Evolutionary conservation across 2,888 invertebrate genomes (phyloP).

Genomic region (Meloe dianella): DNA sequence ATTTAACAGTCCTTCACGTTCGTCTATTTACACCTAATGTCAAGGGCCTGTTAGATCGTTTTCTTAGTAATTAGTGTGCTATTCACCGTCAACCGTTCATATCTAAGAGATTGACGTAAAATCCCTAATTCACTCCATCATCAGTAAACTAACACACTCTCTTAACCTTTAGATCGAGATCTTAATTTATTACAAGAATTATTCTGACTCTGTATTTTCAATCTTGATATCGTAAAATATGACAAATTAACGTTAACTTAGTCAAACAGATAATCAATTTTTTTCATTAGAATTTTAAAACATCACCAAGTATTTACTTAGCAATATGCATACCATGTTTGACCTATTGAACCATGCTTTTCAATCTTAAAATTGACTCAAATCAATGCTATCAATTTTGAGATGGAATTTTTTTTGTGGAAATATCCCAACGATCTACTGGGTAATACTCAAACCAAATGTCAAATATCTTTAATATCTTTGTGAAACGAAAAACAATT

Average conservation of each 20-base stretch:
- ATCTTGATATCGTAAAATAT: not conserved
- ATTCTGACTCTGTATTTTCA: not conserved
- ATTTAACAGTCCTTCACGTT: conserved; percentile 24
- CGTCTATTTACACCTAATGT: conserved; percentile 34
- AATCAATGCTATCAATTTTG: not conserved
- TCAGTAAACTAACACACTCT: conserved; percentile 22
- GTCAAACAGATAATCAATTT: not conserved
- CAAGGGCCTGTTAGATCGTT: conserved; percentile 24
- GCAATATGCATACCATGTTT: not conserved
- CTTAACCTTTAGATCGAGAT: conserved; percentile 21
- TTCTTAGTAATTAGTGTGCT: conserved; percentile 28
- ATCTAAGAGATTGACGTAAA: conserved; percentile 24
- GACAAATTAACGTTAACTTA: not conserved
- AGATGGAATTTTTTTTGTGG: too few species aligned
- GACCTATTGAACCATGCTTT: not conserved
- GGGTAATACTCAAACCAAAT: not conserved
- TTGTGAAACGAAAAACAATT: too few species aligned
- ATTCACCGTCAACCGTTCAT: conserved; percentile 30
- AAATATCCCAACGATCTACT: not conserved
- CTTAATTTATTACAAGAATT: conserved; percentile 18
- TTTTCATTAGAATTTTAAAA: not conserved
- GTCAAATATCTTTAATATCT: too few species aligned
- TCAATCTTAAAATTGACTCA: not conserved
- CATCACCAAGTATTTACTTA: not conserved
- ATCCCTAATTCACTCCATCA: conserved; percentile 21